Evolutionary conservation across 1,140 invertebrate genomes (phyloP).

Genomic region (Achatina immaculata): DNA sequence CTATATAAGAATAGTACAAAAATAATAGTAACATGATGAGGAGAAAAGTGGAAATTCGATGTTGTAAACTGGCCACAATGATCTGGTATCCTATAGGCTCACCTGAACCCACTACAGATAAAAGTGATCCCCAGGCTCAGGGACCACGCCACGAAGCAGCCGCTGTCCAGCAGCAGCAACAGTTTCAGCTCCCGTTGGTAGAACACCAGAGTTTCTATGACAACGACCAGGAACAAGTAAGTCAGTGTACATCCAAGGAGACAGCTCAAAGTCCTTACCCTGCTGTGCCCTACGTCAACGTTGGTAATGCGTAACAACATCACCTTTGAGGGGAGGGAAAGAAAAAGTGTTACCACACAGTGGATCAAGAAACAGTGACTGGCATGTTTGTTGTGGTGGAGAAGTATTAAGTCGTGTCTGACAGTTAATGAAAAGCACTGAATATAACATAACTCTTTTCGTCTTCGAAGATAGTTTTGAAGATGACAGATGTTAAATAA

Average conservation of each 20-base stretch:
- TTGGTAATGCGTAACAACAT: slow-evolving; percentile 41
- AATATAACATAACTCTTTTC: no score
- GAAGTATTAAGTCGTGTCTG: not conserved
- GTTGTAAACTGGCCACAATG: no score
- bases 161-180: slow-evolving; percentile 39
- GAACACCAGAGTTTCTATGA: slow-evolving; percentile 40
- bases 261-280: slow-evolving; percentile 33
- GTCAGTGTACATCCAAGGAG: slow-evolving; percentile 35
- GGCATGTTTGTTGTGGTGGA: not conserved
- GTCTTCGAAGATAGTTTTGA: not conserved
- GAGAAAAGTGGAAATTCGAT: no score
- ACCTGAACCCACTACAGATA: slow-evolving; percentile 44
- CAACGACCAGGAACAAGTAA: slow-evolving; percentile 38
- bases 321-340: slow-evolving; percentile 5
- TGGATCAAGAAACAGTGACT: not conserved
- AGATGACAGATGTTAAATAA: not conserved
- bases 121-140: slow-evolving; percentile 39
- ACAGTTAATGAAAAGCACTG: not conserved
- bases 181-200: slow-evolving; percentile 35
- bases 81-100: no score
- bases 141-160: slow-evolving; percentile 41
- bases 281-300: slow-evolving; percentile 39
- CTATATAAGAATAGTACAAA: no score
- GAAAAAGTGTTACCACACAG: not conserved
- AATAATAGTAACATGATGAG: no score